Conservation (phyloP, 1,140 invertebrate genomes). For the Cotesia glomerata region DNA sequence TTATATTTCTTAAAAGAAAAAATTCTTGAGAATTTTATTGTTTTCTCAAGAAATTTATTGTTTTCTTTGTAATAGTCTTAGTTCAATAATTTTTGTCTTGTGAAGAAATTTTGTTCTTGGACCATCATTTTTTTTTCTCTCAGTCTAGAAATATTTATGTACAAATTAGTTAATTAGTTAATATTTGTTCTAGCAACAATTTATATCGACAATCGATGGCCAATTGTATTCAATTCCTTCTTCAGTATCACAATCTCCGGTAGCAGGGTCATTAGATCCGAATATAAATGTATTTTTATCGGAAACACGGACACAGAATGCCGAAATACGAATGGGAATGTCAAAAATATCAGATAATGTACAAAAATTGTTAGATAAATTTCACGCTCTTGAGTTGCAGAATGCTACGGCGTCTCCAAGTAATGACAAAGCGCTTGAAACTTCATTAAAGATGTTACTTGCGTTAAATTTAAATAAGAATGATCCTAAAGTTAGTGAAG, state of each 20-base stretch:
- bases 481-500: not conserved
- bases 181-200: constrained; percentile 45
- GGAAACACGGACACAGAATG: constrained; percentile 58
- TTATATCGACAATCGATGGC: constrained; percentile 42
- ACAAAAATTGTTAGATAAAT: constrained; percentile 59
- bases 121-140: no score
- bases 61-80: no score
- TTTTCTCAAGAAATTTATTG: no score
- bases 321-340: constrained; percentile 61
- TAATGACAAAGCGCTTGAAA: constrained; percentile 43
- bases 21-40: no score
- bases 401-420: constrained; percentile 45
- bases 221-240: constrained; percentile 44
- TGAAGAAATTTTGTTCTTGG: no score
- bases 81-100: no score
- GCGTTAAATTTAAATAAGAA: constrained; percentile 38
- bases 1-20: no score
- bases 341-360: constrained; percentile 59
- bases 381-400: constrained; percentile 53
- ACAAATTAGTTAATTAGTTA: not conserved
- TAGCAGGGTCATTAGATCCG: constrained; percentile 44
- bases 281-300: constrained; percentile 57
- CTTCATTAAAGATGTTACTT: constrained; percentile 48
- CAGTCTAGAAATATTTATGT: no score
- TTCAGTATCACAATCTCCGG: constrained; percentile 41